A percentile compares a stretch with the other conserved stretches of the same genome.
These are phyloP conservation scores for Caenorhabditis macrosperma DNA, from an alignment of 2,888 invertebrate species.

Conservation along the genomic window DNA sequence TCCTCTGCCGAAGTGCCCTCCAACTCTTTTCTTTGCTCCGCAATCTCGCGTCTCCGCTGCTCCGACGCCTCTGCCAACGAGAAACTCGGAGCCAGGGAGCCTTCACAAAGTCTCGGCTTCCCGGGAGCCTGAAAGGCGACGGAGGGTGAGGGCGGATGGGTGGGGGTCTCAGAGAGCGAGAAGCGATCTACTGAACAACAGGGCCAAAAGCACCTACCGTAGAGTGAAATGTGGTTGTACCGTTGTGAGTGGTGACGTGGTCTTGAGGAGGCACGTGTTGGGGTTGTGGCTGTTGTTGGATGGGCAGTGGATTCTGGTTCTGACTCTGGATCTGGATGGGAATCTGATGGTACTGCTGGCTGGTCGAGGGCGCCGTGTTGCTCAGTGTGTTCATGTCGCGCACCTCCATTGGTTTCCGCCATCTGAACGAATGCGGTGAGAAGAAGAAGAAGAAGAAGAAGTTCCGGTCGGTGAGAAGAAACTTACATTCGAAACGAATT, in stretches of 20 bases:
- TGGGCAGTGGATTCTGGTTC: background rate
- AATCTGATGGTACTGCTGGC: slow-evolving; percentile 44
- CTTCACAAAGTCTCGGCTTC: slow-evolving; percentile 46
- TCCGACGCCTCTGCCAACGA: slow-evolving; percentile 50
- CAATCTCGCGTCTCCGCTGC: slow-evolving; percentile 39
- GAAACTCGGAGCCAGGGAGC: slow-evolving; percentile 38
- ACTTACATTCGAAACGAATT: slow-evolving; percentile 65
- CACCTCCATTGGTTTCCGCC: slow-evolving; percentile 63
- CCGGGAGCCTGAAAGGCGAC: slow-evolving; percentile 16
- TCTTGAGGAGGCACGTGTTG: slow-evolving; percentile 18
- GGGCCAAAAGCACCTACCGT: slow-evolving; percentile 29
- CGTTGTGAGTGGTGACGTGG: slow-evolving; percentile 52
- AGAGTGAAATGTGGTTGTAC: slow-evolving; percentile 58
- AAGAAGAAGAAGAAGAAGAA: no score
- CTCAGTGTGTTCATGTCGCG: slow-evolving; percentile 45
- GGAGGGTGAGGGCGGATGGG: no score
- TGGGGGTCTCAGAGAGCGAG: background rate
- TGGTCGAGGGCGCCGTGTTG: slow-evolving; percentile 6
- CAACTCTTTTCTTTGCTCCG: slow-evolving; percentile 52
- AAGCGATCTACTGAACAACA: background rate
- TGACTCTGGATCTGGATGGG: slow-evolving; percentile 40
- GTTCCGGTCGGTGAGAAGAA: background rate
- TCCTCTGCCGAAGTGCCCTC: slow-evolving; percentile 52
- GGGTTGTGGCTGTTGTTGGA: slow-evolving; percentile 3
- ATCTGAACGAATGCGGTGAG: no score